Evolutionary conservation across 92 coral and sea anemone genomes (phyloP), one percentile per base, ranked within the genome.

Genomic region (Pocillopora grandis): DNA sequence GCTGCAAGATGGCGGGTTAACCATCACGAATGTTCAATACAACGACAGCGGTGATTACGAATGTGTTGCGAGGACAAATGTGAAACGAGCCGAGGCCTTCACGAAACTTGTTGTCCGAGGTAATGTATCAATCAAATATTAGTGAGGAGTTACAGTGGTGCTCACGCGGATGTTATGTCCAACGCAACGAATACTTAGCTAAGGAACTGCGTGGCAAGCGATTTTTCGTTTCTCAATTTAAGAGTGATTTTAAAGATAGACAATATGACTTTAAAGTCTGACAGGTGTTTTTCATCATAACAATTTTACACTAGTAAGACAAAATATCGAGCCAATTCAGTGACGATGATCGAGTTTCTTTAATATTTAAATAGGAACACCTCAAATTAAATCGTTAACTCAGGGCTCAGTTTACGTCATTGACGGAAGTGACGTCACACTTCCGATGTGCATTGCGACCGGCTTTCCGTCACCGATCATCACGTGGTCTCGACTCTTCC

Each of bases 41-140:
- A 85, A 91, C 18, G 94, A 91, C 71, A 82, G 85, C 1, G 94
- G 94, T 52, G 85, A 49, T 74, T 91, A 91, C 66, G 94, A 91
- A 42, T 91, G 94, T 70, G 85, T 82, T 0, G 92, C 90, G 58
- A 84, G 94, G 48, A 91, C 90, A 16, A 85, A 77, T 63, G 60
- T 70, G 65, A 80, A 73, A 31, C 65, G 72, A 17, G 83, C 84
- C 67, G 87, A 85, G 61, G 88, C 86, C 31, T 49, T 82, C 13
- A 86, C 88, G 67, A 71, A 90, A n/a, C 80, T 91, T 76, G 83
- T 91, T 31, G 91, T 91, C 35, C 82, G 87, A 91, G 94, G 94
- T 91, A n/a, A 8, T 82, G 8, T 71, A 33, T 35, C 18, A 59
- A 72, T 15, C 3, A 52, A 35, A 69, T 33, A 23, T 0, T 17